Evolutionary conservation across 2,113 vertebrate genomes (phyloP).

Genomic region (Macquaria ambigua): DNA sequence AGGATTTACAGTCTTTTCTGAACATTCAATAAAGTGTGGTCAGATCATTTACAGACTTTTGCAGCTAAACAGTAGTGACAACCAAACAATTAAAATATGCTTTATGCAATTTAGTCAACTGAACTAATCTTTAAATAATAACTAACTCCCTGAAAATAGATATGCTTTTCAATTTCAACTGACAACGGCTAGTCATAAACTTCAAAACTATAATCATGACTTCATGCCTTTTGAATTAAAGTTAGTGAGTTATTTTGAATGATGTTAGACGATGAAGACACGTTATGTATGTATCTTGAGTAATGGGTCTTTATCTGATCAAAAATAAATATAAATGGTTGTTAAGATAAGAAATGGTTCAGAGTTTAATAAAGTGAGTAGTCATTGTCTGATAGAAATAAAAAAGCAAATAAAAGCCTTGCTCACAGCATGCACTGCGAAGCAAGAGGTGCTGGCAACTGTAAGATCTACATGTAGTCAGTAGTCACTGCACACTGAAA

Average conservation of each 20-base stretch:
- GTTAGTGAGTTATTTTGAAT: neutral
- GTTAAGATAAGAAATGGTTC: neutral
- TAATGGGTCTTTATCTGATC: neutral
- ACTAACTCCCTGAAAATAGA: neutral
- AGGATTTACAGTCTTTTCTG: neutral
- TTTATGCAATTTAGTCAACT: slow-evolving; percentile 3
- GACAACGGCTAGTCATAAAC: neutral
- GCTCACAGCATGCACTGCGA: neutral
- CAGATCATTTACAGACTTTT: slow-evolving; percentile 7
- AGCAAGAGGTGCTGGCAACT: neutral
- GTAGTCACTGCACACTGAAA: too few relatives aligned
- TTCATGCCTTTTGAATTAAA: neutral
- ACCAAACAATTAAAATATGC: neutral
- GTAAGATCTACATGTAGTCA: neutral
- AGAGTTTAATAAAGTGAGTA: neutral
- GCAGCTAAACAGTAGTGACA: neutral
- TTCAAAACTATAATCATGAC: neutral
- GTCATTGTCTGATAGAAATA: neutral
- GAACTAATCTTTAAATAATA: neutral
- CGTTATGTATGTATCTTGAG: neutral
- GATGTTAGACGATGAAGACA: neutral
- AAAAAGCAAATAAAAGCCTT: neutral
- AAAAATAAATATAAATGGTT: neutral
- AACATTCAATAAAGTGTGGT: neutral
- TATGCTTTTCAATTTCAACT: neutral